phyloP scores from a whole-genome alignment of 2,888 invertebrate genomes.

The Mechanitis mazaeus region DNA sequence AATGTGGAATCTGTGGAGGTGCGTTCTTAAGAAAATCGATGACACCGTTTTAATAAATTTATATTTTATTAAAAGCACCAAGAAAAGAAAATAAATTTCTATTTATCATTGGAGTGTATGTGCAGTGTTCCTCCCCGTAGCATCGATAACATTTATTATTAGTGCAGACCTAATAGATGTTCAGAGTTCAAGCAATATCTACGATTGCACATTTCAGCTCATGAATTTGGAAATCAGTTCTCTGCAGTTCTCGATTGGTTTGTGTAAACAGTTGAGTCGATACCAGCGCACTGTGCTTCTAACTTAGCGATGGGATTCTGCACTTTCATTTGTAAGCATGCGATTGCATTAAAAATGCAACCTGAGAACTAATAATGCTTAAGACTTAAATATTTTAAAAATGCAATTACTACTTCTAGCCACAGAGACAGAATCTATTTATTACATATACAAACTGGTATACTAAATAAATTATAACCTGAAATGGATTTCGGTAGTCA shows the following conservation, averaged over 20 bases:
- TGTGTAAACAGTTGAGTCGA: slow-evolving; percentile 25
- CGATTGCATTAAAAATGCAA: slow-evolving; percentile 2
- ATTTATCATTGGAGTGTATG: too few relatives aligned
- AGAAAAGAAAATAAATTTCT: too few relatives aligned
- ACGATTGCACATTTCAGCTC: slow-evolving; percentile 46
- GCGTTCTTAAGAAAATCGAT: too few relatives aligned
- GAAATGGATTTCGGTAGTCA: too few relatives aligned
- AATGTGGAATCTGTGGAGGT: too few relatives aligned
- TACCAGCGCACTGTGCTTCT: slow-evolving; percentile 9
- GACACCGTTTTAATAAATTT: too few relatives aligned
- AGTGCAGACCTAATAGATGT: slow-evolving; percentile 8
- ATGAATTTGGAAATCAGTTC: slow-evolving; percentile 42
- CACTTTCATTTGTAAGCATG: slow-evolving; percentile 11
- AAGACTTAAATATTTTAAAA: neutral
- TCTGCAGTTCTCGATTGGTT: slow-evolving; percentile 23
- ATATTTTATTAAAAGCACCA: too few relatives aligned
- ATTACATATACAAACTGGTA: neutral
- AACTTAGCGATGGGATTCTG: slow-evolving; percentile 1
- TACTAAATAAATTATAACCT: neutral
- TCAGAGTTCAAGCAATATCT: slow-evolving; percentile 36
- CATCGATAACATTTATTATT: slow-evolving; percentile 7
- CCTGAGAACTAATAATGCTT: neutral
- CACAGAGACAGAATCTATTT: too few relatives aligned
- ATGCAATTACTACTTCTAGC: neutral
- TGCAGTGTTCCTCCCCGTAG: neutral